These are phyloP conservation scores for Hoplodrina ambigua DNA, from an alignment of 2,888 invertebrate species.

Conservation along the genomic window DNA sequence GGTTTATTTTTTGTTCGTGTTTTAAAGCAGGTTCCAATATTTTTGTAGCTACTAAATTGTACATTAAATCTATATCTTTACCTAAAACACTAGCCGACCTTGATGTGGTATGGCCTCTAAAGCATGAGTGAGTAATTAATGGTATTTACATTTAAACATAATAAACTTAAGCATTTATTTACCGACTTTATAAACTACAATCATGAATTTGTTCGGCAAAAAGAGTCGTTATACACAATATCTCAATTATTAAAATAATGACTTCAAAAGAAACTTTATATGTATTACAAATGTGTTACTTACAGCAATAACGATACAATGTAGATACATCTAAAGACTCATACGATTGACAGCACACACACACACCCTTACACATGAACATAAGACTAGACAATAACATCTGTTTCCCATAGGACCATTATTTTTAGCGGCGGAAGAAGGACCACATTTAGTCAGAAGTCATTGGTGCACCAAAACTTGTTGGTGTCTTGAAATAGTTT, in stretches of 20 bases:
- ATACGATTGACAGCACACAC: not conserved
- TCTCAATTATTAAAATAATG: too few species aligned
- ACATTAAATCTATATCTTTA: not conserved
- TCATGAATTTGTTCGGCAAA: too few species aligned
- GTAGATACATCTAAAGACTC: too few species aligned
- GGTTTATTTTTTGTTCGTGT: constrained; percentile 2
- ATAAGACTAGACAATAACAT: not conserved
- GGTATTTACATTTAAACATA: not conserved
- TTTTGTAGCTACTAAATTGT: constrained; percentile 9
- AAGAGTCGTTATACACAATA: too few species aligned
- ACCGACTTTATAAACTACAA: too few species aligned
- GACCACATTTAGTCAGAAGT: not conserved
- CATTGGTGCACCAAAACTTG: too few species aligned
- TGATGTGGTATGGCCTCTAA: not conserved
- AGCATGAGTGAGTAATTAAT: not conserved
- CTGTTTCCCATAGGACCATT: not conserved
- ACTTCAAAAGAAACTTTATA: too few species aligned
- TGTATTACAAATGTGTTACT: too few species aligned
- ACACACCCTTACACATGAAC: not conserved
- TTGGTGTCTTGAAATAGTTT: too few species aligned
- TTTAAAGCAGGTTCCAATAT: not conserved
- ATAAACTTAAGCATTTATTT: too few species aligned
- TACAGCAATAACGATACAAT: too few species aligned
- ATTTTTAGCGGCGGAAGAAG: not conserved
- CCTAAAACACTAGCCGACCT: too few species aligned